A percentile compares a stretch with the other conserved stretches of the same genome.
These are phyloP conservation scores for Phycodurus eques DNA, from an alignment of 2,113 vertebrate species.

Conservation along the genomic window DNA sequence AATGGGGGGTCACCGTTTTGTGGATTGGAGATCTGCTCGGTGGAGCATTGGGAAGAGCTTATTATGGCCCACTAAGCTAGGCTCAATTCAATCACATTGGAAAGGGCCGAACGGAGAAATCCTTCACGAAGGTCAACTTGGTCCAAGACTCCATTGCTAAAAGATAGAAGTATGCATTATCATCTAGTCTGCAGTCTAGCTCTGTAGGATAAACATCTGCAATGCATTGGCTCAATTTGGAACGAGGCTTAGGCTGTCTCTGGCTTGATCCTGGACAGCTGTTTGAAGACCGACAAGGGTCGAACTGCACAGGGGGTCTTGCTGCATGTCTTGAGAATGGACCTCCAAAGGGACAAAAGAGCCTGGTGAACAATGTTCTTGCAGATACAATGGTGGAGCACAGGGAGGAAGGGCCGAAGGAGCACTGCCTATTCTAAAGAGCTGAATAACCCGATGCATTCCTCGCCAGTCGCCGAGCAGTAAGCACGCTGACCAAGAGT, in stretches of 20 bases:
- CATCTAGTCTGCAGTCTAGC: conserved; percentile 37
- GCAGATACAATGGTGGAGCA: conserved; percentile 63
- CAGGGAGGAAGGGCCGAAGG: conserved; percentile 66
- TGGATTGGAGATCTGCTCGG: conserved; percentile 54
- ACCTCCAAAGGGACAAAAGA: conserved; percentile 69
- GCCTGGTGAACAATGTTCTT: conserved; percentile 65
- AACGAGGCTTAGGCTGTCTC: conserved; percentile 64
- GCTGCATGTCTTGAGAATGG: conserved; percentile 58
- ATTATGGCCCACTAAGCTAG: conserved; percentile 48
- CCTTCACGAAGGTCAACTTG: conserved; percentile 47
- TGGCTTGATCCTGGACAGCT: conserved; percentile 70
- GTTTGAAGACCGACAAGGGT: conserved; percentile 54
- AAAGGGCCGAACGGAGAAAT: conserved; percentile 48
- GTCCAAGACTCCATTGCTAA: conserved; percentile 45
- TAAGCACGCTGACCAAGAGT: conserved; percentile 63
- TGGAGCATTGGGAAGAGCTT: conserved; percentile 51
- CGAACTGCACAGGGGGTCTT: conserved; percentile 58
- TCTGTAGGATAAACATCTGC: conserved; percentile 72
- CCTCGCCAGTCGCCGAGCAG: conserved; percentile 66
- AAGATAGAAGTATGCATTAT: conserved; percentile 55
- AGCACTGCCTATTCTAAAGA: conserved; percentile 59
- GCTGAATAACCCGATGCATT: conserved; percentile 70
- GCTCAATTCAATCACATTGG: conserved; percentile 60
- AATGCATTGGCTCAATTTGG: conserved; percentile 58
- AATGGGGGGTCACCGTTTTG: conserved; percentile 56